A percentile compares a stretch with the other conserved stretches of the same genome.
Conservation (phyloP, 2,888 invertebrate genomes). For the Frankliniella intonsa region DNA sequence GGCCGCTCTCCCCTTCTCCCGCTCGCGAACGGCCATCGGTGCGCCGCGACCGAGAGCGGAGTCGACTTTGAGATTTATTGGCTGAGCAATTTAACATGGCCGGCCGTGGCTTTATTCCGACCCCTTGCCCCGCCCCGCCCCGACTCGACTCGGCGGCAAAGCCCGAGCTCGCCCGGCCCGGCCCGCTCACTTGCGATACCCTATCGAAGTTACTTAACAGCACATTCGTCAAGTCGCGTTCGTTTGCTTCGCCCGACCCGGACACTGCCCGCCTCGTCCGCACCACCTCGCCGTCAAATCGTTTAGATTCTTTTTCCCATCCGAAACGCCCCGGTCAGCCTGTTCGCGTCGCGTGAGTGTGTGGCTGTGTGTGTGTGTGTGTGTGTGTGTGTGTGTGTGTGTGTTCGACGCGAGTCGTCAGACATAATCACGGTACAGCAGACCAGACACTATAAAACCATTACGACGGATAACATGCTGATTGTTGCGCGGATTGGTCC, state of each 20-base stretch:
- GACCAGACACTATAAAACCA: conserved; percentile 25
- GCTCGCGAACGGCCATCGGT: too few species aligned
- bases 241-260: not conserved
- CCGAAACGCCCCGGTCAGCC: not conserved
- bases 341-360: not conserved
- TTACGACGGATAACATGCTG: conserved; percentile 6
- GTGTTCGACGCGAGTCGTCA: not conserved
- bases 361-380: conserved; percentile 12
- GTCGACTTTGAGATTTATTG: conserved; percentile 15
- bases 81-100: conserved; percentile 9
- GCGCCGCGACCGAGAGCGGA: not conserved
- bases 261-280: not conserved
- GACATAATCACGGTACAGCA: conserved; percentile 7
- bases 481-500: not conserved
- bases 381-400: conserved; percentile 9
- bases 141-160: too few species aligned
- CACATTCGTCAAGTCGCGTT: not conserved
- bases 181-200: not conserved
- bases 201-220: conserved; percentile 21
- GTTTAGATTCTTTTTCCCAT: not conserved
- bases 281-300: not conserved
- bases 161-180: not conserved
- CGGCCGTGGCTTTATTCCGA: not conserved
- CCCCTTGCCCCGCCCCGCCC: not conserved
- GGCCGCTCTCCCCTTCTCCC: too few species aligned